These are phyloP conservation scores for Liolophura sinensis DNA, from an alignment of 1,140 invertebrate species.

Conservation along the genomic window DNA sequence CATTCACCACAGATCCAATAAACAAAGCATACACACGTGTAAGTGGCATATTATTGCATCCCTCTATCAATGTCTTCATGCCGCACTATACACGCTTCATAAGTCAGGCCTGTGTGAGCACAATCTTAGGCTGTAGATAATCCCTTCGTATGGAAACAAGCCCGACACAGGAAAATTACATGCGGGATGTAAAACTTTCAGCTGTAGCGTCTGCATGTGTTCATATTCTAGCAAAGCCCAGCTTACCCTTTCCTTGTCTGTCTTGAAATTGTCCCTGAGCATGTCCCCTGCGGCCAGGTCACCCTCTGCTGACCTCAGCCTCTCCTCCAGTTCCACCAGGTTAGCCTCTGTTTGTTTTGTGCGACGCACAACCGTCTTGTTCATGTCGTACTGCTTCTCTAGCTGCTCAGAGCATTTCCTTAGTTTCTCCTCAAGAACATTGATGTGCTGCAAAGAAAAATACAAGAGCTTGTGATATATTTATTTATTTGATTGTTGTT, in stretches of 20 bases:
- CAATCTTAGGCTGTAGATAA: no score
- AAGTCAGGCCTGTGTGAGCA: no score
- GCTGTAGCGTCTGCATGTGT: not conserved
- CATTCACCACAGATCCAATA: no score
- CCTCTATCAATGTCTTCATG: no score
- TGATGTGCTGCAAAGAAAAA: conserved; percentile 37
- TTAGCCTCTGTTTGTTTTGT: conserved; percentile 45
- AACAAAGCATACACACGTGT: no score
- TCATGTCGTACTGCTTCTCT: conserved; percentile 45
- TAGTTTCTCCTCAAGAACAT: conserved; percentile 47
- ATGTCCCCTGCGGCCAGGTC: conserved; percentile 55
- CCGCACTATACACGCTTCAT: no score
- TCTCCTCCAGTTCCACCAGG: conserved; percentile 37
- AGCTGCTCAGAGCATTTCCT: conserved; percentile 50
- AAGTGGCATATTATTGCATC: no score
- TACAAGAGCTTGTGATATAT: conserved; percentile 3
- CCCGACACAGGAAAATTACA: no score
- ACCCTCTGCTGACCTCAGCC: conserved; percentile 45
- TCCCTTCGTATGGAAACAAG: no score
- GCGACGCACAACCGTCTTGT: conserved; percentile 36
- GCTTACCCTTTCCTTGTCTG: conserved; percentile 54
- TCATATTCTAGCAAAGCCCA: not conserved
- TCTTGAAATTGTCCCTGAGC: conserved; percentile 50
- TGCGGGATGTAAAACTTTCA: not conserved
- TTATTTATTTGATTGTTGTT: no score